Base-by-base conservation (phyloP, 2,113 vertebrate genomes). In the Cephalopterus ornatus region DNA sequence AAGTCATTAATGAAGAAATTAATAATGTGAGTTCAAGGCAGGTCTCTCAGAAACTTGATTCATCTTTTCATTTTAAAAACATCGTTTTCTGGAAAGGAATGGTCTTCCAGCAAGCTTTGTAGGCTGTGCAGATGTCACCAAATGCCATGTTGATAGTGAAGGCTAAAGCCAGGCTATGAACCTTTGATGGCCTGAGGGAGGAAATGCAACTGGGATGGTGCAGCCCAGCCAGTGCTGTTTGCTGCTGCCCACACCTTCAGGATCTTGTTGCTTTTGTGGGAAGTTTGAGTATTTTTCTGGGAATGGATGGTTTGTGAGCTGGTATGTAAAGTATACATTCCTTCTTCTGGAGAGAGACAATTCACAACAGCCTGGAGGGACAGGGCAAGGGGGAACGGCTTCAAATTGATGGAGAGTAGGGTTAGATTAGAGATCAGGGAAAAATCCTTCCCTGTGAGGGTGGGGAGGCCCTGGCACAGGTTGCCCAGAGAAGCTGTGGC, bases 151-250 rank as follows among this genome's bases (percentile, higher is more conserved):
- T 28, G 42, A 8, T 0, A 16, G 35, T 28, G 16, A 3, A 19
- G 44, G 66, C 23, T 15, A 0, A 42, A 71, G 42, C n/a, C 33
- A 19, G 44, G 65, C 73, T 22, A 0, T 8, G 18, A 4, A 6
- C 30, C 5, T 11, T 7, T 0, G 0, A 5, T 2, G 41, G 33
- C 30, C 70, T 7, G 0, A 1, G 12, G 72, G 8, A 39, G 39
- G 78, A 35, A 14, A 32, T 7, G 22, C 33, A 23, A 4, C 3
- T 12, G 70, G 19, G 35, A 1, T 2, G 42, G 23, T 14, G 6
- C 35, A n/a, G 2, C 2, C 49, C 62, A n/a, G 22, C 24, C 50
- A 23, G 1, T 5, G 20, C 39, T 59, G 9, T 8, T 11, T 12
- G 27, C 35, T 58, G 46, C 77, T 81, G 44, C 74, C 71, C 24